Evolutionary conservation across 1,140 invertebrate species (phyloP), one percentile per base, ranked within the genome.

Genomic region (Dinoponera quadriceps): DNA sequence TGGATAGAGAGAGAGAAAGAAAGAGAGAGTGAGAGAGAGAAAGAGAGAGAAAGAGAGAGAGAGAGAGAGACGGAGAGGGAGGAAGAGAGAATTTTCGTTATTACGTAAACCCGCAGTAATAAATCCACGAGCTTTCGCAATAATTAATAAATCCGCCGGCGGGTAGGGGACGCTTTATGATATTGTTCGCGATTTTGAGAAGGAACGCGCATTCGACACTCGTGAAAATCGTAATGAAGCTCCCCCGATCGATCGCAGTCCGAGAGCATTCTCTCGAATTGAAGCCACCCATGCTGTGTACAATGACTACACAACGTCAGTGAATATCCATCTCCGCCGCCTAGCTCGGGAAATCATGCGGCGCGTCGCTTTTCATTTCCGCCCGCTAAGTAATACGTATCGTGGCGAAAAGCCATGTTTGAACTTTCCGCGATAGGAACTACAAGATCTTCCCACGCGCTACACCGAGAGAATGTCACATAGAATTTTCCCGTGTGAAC

Each of bases 61-160:
- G 20, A 7, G 18, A 16, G 4, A 14, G 29, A 3, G 54, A 0
- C 1, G 4, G 14, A n/a, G 27, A 27, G 29, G 1, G 55, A 65
- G 51, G 51, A 33, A 49, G 7, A 20, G n/a, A 18, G 4, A 27
- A 62, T 69, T 60, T 51, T 18, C 38, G 22, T 78, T 55, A 68
- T 78, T 78, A 55, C 29, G 18, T 48, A 48, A 44, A 22, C 33
- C 38, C 33, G 33, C 51, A 13, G 51, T 18, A 20, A 80, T 69
- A 78, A 69, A 78, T 71, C 65, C 20, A n/a, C 75, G 22, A 44
- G 54, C 69, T 78, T 69, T 69, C 75, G 33, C 57, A 49, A 55
- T 16, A 69, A 69, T 71, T 71, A 80, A 44, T 44, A 44, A 44
- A 1, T 44, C 38, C 38, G 38, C 38, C 3, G 38, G 11, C 29